Conservation (phyloP, 2,888 invertebrate genomes). For the Calliopum simillimum region DNA sequence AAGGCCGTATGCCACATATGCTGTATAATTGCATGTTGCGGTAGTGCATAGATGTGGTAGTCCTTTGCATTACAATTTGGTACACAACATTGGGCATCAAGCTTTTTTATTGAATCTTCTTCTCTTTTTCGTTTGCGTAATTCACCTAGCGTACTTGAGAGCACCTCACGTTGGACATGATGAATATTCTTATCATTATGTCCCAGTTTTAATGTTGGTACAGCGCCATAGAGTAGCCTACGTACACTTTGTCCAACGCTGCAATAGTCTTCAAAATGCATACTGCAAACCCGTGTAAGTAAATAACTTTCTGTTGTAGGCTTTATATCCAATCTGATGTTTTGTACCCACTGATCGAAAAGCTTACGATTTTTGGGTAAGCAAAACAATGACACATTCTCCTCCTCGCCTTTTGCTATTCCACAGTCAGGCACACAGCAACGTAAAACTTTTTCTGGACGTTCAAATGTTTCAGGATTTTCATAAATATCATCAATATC, state of each 20-base stretch:
- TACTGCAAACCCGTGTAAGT: constrained; percentile 47
- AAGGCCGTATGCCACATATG: constrained; percentile 35
- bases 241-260: constrained; percentile 40
- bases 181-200: constrained; percentile 41
- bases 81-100: constrained; percentile 46
- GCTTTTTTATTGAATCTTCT: background rate
- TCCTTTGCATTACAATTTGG: constrained; percentile 48
- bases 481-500: constrained; percentile 42
- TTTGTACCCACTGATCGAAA: constrained; percentile 53
- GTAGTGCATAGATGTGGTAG: constrained; percentile 45
- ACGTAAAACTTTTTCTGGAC: constrained; percentile 20
- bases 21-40: constrained; percentile 40
- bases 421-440: constrained; percentile 51
- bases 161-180: background rate
- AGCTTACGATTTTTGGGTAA: constrained; percentile 47
- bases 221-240: constrained; percentile 41
- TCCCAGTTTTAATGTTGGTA: constrained; percentile 55
- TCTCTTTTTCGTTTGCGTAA: constrained; percentile 24
- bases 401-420: constrained; percentile 32
- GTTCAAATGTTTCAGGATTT: constrained; percentile 49
- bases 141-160: constrained; percentile 6
- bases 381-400: constrained; percentile 41
- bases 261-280: constrained; percentile 50
- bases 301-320: constrained; percentile 31
- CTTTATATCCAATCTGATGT: constrained; percentile 48